Conservation (phyloP, 2,888 invertebrate species). For the Drosophila colorata region DNA sequence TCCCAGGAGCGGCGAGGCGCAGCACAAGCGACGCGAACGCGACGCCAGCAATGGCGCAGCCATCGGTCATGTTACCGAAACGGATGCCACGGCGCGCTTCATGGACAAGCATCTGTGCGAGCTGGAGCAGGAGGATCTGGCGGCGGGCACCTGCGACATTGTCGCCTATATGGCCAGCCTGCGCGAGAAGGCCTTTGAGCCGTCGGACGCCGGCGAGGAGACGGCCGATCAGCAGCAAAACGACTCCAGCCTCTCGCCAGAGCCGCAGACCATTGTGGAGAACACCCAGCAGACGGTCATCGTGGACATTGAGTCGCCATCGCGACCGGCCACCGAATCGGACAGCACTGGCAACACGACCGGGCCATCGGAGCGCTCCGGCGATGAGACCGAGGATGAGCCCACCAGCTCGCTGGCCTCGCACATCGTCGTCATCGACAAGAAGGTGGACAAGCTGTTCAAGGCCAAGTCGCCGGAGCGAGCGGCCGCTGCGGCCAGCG, state of each 20-base stretch:
- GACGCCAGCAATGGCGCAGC: conserved; percentile 41
- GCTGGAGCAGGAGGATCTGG: conserved; percentile 84
- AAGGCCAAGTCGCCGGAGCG: conserved; percentile 82
- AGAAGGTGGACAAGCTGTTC: conserved; percentile 85
- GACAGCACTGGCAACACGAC: conserved; percentile 83
- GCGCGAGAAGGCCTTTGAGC: conserved; percentile 84
- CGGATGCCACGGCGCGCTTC: conserved; percentile 74
- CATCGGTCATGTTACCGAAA: conserved; percentile 58
- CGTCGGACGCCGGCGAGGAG: conserved; percentile 73
- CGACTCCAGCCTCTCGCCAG: conserved; percentile 84
- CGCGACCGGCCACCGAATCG: conserved; percentile 80
- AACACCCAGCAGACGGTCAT: conserved; percentile 82
- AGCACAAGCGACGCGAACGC: conserved; percentile 53
- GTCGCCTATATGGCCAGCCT: conserved; percentile 85
- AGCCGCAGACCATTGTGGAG: conserved; percentile 84
- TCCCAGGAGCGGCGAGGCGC: conserved; percentile 16
- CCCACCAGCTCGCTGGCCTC: conserved; percentile 53
- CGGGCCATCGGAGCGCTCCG: conserved; percentile 84
- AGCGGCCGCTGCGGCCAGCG: conserved; percentile 31
- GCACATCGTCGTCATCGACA: conserved; percentile 83
- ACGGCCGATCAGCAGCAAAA: conserved; percentile 82
- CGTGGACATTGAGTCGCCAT: conserved; percentile 83
- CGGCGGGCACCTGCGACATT: conserved; percentile 84
- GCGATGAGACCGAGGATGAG: conserved; percentile 83
- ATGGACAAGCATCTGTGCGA: conserved; percentile 85